A percentile compares a stretch with the other conserved stretches of the same genome.
Conservation (phyloP, 2,888 invertebrate species). For the Amphipyra berbera region DNA sequence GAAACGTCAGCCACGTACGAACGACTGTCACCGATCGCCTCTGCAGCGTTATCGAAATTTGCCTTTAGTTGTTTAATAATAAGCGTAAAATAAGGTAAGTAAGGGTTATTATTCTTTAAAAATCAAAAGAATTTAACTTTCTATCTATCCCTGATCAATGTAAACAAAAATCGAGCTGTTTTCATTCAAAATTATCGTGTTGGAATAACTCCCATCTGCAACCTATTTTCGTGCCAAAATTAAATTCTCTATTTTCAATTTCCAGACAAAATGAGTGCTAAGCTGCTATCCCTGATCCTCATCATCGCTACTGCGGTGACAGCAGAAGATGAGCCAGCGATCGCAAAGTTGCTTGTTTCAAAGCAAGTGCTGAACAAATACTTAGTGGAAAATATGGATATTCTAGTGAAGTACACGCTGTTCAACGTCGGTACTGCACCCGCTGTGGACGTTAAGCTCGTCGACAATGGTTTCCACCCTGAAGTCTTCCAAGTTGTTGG, state of each 20-base stretch:
- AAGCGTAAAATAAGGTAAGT: slow-evolving; percentile 65
- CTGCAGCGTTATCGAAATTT: slow-evolving; percentile 50
- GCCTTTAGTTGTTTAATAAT: slow-evolving; percentile 56
- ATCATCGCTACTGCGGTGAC: slow-evolving; percentile 83
- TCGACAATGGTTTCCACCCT: slow-evolving; percentile 97
- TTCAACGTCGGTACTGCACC: slow-evolving; percentile 98
- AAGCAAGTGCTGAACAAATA: slow-evolving; percentile 99
- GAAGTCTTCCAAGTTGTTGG: slow-evolving; percentile 97
- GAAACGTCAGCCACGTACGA: slow-evolving; percentile 89
- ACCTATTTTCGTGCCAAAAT: slow-evolving; percentile 33
- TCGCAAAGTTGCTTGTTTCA: slow-evolving; percentile 95
- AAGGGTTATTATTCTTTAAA: slow-evolving; percentile 19
- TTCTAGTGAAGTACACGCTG: slow-evolving; percentile 97
- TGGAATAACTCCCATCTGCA: slow-evolving; percentile 20
- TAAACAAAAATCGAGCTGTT: slow-evolving; percentile 15
- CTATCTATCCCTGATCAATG: not conserved
- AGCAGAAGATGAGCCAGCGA: slow-evolving; percentile 92
- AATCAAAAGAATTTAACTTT: slow-evolving; percentile 4
- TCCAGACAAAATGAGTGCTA: slow-evolving; percentile 83
- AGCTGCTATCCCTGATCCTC: slow-evolving; percentile 83
- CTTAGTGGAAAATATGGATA: slow-evolving; percentile 98
- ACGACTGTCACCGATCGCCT: slow-evolving; percentile 72
- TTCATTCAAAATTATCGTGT: slow-evolving; percentile 60
- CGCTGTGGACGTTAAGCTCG: slow-evolving; percentile 96
- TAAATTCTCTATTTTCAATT: slow-evolving; percentile 58